Conservation (phyloP, 2,113 vertebrate genomes). For the Chamaetylas fuelleborni region DNA sequence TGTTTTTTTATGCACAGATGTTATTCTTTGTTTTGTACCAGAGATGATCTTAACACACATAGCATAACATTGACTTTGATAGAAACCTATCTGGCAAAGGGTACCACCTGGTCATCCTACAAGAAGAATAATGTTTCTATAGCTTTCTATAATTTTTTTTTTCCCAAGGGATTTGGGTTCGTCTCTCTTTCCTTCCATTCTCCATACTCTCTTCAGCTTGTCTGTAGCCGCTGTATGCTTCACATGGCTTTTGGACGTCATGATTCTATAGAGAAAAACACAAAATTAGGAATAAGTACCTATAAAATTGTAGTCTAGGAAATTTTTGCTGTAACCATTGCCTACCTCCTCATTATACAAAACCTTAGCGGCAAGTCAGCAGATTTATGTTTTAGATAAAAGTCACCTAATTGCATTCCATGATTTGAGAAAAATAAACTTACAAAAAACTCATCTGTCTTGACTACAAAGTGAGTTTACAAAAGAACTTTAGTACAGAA, state of each 20-base stretch:
- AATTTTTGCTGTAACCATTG: not conserved
- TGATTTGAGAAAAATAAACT: constrained; percentile 43
- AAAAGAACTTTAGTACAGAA: constrained; percentile 18
- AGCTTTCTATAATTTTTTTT: not conserved
- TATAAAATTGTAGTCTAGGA: not conserved
- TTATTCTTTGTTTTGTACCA: not conserved
- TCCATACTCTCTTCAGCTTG: not conserved
- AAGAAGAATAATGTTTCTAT: not conserved
- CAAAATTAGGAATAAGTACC: not conserved
- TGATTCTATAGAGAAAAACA: not conserved
- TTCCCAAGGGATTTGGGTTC: not conserved
- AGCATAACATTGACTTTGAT: not conserved
- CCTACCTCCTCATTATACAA: not conserved
- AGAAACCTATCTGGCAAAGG: not conserved
- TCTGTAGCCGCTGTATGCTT: not conserved
- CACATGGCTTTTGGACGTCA: not conserved
- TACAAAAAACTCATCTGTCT: constrained; percentile 13
- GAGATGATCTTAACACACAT: not conserved
- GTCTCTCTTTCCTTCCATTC: not conserved
- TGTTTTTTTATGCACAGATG: not conserved
- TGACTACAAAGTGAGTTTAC: constrained; percentile 45
- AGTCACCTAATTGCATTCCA: constrained; percentile 47
- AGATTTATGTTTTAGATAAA: constrained; percentile 49
- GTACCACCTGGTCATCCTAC: not conserved
- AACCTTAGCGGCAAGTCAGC: not conserved